Evolutionary conservation across 2,113 vertebrate species (phyloP).

Genomic region (Acinonyx jubatus): DNA sequence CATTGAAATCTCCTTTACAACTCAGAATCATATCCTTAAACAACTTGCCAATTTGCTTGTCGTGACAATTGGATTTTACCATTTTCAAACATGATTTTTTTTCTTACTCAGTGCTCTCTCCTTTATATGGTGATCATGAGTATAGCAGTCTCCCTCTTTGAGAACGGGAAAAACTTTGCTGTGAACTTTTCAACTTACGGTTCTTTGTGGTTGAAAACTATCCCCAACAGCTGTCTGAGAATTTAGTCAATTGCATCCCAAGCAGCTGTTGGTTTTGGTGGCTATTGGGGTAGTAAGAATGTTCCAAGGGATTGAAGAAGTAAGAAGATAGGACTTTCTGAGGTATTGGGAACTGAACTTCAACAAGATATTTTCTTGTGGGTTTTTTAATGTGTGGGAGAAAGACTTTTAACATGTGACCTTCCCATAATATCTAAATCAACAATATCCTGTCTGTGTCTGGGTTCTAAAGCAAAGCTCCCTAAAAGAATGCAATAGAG

Average conservation of each 20-base stretch:
- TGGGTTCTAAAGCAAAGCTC: slow-evolving; percentile 45
- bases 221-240: slow-evolving; percentile 64
- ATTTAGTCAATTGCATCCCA: slow-evolving; percentile 42
- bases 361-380: slow-evolving; percentile 57
- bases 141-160: not conserved
- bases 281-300: not conserved
- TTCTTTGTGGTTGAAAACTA: slow-evolving; percentile 68
- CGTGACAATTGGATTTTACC: not conserved
- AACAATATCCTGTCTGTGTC: slow-evolving; percentile 57
- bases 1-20: not conserved
- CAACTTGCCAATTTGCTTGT: not conserved
- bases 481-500: not conserved
- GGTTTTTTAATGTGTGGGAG: slow-evolving; percentile 48
- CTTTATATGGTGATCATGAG: not conserved
- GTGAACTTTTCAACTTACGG: slow-evolving; percentile 76
- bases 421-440: slow-evolving; percentile 59
- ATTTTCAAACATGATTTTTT: not conserved
- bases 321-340: slow-evolving; percentile 47
- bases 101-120: not conserved
- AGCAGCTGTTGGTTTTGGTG: slow-evolving; percentile 62
- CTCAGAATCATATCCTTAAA: not conserved
- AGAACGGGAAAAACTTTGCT: slow-evolving; percentile 29
- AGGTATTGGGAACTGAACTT: slow-evolving; percentile 56
- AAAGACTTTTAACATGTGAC: slow-evolving; percentile 49
- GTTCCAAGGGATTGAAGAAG: slow-evolving; percentile 10